Evolutionary conservation across 2,113 vertebrate species (phyloP).

Genomic region (Crotalus horridus): DNA sequence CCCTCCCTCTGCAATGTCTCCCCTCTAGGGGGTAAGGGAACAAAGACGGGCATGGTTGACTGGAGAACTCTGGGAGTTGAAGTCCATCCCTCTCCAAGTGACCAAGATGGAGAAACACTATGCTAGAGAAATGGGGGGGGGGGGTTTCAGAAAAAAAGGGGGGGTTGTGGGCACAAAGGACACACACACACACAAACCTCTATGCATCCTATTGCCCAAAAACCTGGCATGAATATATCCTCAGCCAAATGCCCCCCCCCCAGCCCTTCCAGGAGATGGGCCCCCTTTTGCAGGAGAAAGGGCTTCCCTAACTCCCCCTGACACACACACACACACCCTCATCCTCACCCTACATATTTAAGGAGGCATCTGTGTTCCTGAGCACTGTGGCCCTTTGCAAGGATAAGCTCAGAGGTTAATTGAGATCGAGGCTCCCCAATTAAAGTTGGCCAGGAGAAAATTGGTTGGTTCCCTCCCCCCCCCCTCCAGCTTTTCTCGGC

Average conservation of each 20-base stretch:
- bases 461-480: conserved; percentile 22
- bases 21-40: no score
- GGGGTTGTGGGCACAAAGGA: neutral
- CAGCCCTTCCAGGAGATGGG: no score
- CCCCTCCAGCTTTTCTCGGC: neutral
- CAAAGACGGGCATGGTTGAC: neutral
- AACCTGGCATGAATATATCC: no score
- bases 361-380: neutral
- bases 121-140: no score
- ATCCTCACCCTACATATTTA: neutral
- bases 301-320: fast-evolving
- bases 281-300: neutral
- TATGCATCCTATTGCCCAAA: no score
- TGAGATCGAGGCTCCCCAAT: conserved; percentile 34
- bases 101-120: neutral
- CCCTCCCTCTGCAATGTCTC: no score
- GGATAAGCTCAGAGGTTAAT: conserved; percentile 40
- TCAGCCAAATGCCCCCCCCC: no score
- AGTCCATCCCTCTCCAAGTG: neutral
- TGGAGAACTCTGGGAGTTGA: neutral
- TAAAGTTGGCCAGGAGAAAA: conserved; percentile 50
- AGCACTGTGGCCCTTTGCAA: fast-evolving
- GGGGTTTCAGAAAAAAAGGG: no score
- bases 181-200: neutral
- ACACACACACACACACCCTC: neutral